phyloP scores from a whole-genome alignment of 2,113 vertebrate species.

The Podilymbus podiceps region DNA sequence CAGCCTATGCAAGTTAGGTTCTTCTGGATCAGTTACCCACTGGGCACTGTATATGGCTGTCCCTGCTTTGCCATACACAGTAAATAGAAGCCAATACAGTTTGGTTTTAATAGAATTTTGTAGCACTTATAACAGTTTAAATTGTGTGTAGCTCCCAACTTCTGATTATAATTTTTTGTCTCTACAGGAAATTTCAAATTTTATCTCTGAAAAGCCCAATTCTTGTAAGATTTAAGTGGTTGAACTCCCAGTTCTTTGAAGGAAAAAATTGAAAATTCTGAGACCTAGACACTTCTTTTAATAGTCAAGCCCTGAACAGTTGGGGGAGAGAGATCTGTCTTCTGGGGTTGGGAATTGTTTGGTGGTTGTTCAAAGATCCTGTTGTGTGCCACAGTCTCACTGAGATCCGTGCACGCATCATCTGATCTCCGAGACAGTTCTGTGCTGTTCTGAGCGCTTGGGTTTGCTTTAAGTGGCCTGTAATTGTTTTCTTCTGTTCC shows the following conservation, averaged over 20 bases:
- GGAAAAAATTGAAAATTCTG: not conserved
- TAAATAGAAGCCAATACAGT: not conserved
- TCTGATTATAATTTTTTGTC: not conserved
- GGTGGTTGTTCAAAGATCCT: not conserved
- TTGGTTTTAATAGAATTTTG: not conserved
- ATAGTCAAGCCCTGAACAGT: not conserved
- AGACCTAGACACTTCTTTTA: not conserved
- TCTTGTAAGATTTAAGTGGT: not conserved
- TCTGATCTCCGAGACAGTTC: not conserved
- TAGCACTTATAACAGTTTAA: not conserved
- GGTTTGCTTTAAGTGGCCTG: not conserved
- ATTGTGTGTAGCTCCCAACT: not conserved
- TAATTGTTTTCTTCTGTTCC: not conserved
- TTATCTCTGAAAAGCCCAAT: not conserved
- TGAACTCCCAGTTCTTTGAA: not conserved
- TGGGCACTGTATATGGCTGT: not conserved
- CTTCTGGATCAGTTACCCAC: not conserved
- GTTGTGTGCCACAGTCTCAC: not conserved
- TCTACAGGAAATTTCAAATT: not conserved
- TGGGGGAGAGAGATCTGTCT: not conserved
- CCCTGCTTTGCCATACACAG: not conserved
- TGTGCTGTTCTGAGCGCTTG: not conserved
- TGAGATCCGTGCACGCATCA: not conserved
- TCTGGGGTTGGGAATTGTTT: not conserved
- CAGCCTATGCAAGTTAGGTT: not conserved